phyloP scores from a whole-genome alignment of 2,888 invertebrate genomes.

The Phortica magna region DNA sequence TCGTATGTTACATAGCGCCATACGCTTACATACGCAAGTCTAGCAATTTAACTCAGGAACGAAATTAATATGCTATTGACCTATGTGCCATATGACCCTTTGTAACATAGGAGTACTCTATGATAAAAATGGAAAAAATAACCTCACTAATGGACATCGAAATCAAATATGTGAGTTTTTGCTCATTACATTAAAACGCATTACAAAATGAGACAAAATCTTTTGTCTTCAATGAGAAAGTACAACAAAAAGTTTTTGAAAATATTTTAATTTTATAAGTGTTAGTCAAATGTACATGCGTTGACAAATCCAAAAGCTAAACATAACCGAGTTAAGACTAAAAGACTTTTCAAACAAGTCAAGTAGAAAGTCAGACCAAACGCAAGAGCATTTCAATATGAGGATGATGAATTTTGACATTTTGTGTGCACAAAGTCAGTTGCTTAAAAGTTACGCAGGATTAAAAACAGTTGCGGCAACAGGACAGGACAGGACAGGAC shows the following conservation, averaged over 20 bases:
- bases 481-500: constrained; percentile 30
- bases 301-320: constrained; percentile 11
- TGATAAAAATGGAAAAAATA: too few relatives aligned
- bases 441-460: constrained; percentile 72
- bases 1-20: too few relatives aligned
- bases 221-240: too few relatives aligned
- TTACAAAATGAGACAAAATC: too few relatives aligned
- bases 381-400: constrained; percentile 35
- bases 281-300: neutral
- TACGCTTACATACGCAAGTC: too few relatives aligned
- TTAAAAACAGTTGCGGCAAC: constrained; percentile 66
- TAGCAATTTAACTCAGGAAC: too few relatives aligned
- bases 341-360: neutral
- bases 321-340: constrained; percentile 10
- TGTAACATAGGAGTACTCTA: too few relatives aligned
- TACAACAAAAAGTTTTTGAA: neutral
- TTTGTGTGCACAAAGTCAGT: constrained; percentile 71
- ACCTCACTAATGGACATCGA: too few relatives aligned
- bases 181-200: too few relatives aligned
- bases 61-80: too few relatives aligned
- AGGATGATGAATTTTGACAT: constrained; percentile 71
- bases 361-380: neutral
- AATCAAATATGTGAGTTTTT: too few relatives aligned
- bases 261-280: neutral
- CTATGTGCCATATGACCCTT: too few relatives aligned